phyloP scores from a whole-genome alignment of 92 coral and sea anemone species.

The Pocillopora meandrina region DNA sequence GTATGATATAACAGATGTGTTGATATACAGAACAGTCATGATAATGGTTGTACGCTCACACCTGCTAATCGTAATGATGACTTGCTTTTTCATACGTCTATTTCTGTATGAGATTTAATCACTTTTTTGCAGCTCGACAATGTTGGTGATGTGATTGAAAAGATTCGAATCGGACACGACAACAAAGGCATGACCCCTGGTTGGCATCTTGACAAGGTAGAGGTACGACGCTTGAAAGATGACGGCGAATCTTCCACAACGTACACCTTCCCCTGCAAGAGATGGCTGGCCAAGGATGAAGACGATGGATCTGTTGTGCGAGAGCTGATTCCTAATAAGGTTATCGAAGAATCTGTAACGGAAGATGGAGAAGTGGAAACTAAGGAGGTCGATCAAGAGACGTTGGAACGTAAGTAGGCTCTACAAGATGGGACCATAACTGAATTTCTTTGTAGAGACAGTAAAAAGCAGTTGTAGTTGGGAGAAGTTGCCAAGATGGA shows the following conservation, averaged over 20 bases:
- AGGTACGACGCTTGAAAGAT: conserved; percentile 82
- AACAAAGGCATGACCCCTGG: conserved; percentile 92
- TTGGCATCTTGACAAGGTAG: conserved; percentile 91
- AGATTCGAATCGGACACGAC: conserved; percentile 94
- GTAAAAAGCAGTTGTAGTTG: not conserved
- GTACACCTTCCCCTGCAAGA: conserved; percentile 83
- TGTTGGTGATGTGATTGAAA: conserved; percentile 93
- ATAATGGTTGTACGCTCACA: no score
- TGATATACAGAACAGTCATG: no score
- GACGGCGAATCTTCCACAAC: conserved; percentile 90
- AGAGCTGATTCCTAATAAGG: conserved; percentile 88
- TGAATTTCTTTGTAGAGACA: not conserved
- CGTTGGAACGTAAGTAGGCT: conserved; percentile 76
- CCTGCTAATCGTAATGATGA: no score
- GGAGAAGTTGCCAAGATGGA: not conserved
- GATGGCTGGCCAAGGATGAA: conserved; percentile 97
- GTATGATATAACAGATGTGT: no score
- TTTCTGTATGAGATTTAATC: no score
- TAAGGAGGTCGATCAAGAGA: conserved; percentile 75
- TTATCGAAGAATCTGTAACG: conserved; percentile 81
- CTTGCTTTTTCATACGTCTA: no score
- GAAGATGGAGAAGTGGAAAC: conserved; percentile 79
- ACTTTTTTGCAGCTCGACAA: conserved; percentile 72
- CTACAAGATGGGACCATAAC: not conserved
- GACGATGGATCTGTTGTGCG: conserved; percentile 95